These are phyloP conservation scores for Glossosoma conforme DNA, from an alignment of 1,140 invertebrate species.

Conservation along the genomic window DNA sequence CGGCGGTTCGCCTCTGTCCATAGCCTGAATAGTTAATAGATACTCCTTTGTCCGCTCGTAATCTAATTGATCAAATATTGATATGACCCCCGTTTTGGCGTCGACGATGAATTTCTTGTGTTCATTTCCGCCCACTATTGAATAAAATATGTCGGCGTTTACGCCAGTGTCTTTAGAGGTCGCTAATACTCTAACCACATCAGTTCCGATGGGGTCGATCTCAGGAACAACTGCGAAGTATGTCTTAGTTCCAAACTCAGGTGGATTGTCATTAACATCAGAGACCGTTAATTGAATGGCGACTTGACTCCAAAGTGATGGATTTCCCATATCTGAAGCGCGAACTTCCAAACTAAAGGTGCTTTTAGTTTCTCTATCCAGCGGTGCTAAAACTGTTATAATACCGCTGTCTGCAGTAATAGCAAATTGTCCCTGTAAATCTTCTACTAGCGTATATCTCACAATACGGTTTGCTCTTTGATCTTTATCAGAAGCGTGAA, in stretches of 20 bases:
- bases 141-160: constrained; percentile 83
- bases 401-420: constrained; percentile 71
- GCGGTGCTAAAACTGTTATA: constrained; percentile 65
- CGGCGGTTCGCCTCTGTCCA: constrained; percentile 76
- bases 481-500: constrained; percentile 76
- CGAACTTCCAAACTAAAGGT: constrained; percentile 75
- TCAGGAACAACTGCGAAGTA: constrained; percentile 68
- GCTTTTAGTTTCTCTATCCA: constrained; percentile 78
- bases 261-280: constrained; percentile 82
- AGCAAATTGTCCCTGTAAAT: constrained; percentile 53
- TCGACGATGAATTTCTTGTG: constrained; percentile 74
- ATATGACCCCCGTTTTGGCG: constrained; percentile 64
- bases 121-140: constrained; percentile 77
- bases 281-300: constrained; percentile 28
- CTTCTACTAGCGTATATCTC: constrained; percentile 66
- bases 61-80: constrained; percentile 66
- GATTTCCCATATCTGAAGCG: constrained; percentile 70
- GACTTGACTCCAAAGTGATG: constrained; percentile 36
- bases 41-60: constrained; percentile 78
- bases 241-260: constrained; percentile 69
- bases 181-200: constrained; percentile 71
- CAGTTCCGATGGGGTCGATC: constrained; percentile 61
- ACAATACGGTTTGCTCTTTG: constrained; percentile 78
- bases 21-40: constrained; percentile 78
- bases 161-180: constrained; percentile 84